phyloP scores from a whole-genome alignment of 2,888 invertebrate genomes.

The Stenodema calcarata region DNA sequence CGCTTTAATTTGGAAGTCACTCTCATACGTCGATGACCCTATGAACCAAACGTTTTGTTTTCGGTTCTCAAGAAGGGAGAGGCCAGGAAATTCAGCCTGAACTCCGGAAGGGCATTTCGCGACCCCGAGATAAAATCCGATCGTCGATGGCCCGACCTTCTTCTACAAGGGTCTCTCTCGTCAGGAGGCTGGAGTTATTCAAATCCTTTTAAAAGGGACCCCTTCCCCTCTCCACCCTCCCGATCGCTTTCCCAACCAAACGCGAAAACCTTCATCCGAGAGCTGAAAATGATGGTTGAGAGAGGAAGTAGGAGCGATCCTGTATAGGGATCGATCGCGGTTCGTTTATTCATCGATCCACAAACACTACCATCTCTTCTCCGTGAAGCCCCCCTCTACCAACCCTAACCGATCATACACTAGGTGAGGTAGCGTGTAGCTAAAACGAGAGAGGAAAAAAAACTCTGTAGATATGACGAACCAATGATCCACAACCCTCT shows the following conservation, averaged over 20 bases:
- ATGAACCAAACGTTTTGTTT: too few relatives aligned
- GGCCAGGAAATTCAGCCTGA: not conserved
- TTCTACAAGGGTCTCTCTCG: not conserved
- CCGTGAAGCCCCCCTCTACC: not conserved
- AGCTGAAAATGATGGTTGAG: not conserved
- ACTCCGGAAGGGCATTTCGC: not conserved
- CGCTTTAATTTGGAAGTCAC: too few relatives aligned
- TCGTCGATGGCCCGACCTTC: not conserved
- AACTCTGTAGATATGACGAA: too few relatives aligned
- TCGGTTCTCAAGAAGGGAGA: not conserved
- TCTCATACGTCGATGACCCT: too few relatives aligned
- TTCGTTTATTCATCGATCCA: conserved; percentile 10
- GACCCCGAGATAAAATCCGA: not conserved
- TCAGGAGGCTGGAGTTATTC: not conserved
- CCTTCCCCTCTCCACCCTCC: not conserved
- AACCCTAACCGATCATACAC: too few relatives aligned
- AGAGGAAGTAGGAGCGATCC: not conserved
- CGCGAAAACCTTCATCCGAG: not conserved
- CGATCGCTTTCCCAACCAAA: not conserved
- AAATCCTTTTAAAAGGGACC: conserved; percentile 9
- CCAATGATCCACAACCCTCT: too few relatives aligned
- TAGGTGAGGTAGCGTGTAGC: too few relatives aligned
- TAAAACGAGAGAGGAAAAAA: too few relatives aligned
- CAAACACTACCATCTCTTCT: not conserved
- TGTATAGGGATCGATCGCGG: not conserved